phyloP scores from a whole-genome alignment of 2,113 vertebrate species.

The Morone chrysops region DNA sequence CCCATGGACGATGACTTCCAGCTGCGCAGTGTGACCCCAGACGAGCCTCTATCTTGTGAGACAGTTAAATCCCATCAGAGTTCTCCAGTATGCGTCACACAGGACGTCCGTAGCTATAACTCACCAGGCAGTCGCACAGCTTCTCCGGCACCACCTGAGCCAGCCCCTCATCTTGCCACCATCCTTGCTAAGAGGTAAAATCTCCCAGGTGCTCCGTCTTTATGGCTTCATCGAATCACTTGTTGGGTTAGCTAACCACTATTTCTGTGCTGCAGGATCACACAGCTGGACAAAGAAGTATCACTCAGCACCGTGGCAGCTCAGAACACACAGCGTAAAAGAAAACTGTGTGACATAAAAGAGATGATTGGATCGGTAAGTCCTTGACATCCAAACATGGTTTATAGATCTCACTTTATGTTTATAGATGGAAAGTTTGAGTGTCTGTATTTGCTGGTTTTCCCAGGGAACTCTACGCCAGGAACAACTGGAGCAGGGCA shows the following conservation, averaged over 20 bases:
- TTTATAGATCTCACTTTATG: neutral
- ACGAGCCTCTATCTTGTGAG: conserved; percentile 83
- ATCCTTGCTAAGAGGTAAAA: conserved; percentile 65
- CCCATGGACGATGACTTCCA: conserved; percentile 99
- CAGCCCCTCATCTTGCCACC: conserved; percentile 16
- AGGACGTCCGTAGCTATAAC: conserved; percentile 78
- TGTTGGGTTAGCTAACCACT: neutral
- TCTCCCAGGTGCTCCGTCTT: neutral
- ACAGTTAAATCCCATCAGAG: conserved; percentile 77
- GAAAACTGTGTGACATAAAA: conserved; percentile 87
- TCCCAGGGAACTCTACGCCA: conserved; percentile 86
- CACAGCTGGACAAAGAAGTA: conserved; percentile 86
- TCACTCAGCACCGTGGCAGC: conserved; percentile 88
- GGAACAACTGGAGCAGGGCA: conserved; percentile 86
- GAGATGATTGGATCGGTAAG: conserved; percentile 92
- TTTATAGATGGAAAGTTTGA: neutral
- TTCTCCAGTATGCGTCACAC: conserved; percentile 76
- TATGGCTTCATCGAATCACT: neutral
- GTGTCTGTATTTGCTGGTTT: conserved; percentile 38
- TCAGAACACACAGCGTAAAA: conserved; percentile 93
- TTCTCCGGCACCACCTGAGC: conserved; percentile 81
- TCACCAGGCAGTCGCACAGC: conserved; percentile 80
- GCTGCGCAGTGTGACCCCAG: conserved; percentile 88
- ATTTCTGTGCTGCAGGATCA: conserved; percentile 78
- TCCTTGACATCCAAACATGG: neutral